These are phyloP conservation scores for Epinotia bilunana DNA, from an alignment of 2,888 invertebrate species.

Conservation along the genomic window DNA sequence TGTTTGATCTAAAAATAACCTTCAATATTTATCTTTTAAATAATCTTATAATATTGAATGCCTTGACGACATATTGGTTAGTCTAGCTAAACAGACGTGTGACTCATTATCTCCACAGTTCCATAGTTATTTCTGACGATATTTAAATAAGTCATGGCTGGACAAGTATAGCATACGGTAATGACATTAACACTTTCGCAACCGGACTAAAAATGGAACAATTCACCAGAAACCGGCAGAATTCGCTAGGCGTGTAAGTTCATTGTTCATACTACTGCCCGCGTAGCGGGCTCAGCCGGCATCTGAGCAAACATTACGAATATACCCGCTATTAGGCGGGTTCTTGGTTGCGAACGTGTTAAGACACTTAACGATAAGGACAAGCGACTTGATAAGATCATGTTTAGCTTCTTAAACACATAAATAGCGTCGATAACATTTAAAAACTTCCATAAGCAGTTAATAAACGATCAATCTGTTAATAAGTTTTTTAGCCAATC, in stretches of 20 bases:
- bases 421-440: conserved; percentile 1
- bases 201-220: no score
- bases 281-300: no score
- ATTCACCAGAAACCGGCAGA: no score
- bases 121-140: conserved; percentile 67
- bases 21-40: not conserved
- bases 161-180: conserved; percentile 11
- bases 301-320: no score
- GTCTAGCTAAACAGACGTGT: conserved; percentile 66
- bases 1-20: not conserved
- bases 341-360: not conserved
- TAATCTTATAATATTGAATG: conserved; percentile 11
- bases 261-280: no score
- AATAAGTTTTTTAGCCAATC: not conserved
- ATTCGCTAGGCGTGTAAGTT: no score
- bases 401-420: not conserved
- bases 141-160: conserved; percentile 54
- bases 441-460: not conserved
- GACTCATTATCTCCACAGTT: conserved; percentile 66
- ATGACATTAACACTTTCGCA: no score
- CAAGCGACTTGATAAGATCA: conserved; percentile 1
- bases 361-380: conserved; percentile 7
- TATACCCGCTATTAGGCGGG: no score
- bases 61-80: conserved; percentile 28
- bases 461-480: not conserved